Evolutionary conservation across 2,797 vertebrate species (phyloP), one percentile per base, ranked within the genome.

Genomic region (Aulostomus chinensis): DNA sequence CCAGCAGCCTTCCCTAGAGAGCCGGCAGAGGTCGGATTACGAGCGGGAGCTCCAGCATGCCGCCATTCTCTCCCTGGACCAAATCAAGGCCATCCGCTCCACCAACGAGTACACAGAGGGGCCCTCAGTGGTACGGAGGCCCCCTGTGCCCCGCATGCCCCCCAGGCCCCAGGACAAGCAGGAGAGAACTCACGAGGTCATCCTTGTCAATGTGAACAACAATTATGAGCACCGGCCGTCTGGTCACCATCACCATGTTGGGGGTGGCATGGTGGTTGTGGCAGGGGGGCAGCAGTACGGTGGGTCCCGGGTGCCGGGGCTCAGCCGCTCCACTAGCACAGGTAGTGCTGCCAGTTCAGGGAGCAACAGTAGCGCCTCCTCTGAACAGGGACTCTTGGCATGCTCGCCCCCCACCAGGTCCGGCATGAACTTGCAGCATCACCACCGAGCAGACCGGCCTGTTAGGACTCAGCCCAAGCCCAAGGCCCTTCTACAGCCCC

Each of bases 41-140:
- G 94, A 96, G 61, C 87, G 93, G 79, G 94, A 96, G 70, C 76
- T 89, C 76, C 93, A 93, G 71, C 89, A 93, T 17, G 74, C 93
- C 2, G 70, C 93, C 66, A 92, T 98, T 86, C 88, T 99, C 86
- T 98, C 96, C 35, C 89, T 98, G 86, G 96, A 98, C 86, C 97
- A 98, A 88, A 98, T 99, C 92, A 97, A 95, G 89, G 94, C 90
- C 41, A 93, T 97, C 84, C 91, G 96, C 86, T 94, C 94, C 84
- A 94, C 89, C 88, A 99, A 98, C 10, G 96, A 98, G 55, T 98
- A 99, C 85, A 97, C 95, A 0, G 95, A 98, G 81, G 95, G 95
- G 34, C 97, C 96, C 2, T 94, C 94, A 0, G 92, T 89, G 76
- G 91, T 88, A 11, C 93, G 91, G 38, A 83, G 88, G 68, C 84